Evolutionary conservation across 2,797 vertebrate species (phyloP), one percentile per base, ranked within the genome.

Genomic region (Phoxinus dragarum): DNA sequence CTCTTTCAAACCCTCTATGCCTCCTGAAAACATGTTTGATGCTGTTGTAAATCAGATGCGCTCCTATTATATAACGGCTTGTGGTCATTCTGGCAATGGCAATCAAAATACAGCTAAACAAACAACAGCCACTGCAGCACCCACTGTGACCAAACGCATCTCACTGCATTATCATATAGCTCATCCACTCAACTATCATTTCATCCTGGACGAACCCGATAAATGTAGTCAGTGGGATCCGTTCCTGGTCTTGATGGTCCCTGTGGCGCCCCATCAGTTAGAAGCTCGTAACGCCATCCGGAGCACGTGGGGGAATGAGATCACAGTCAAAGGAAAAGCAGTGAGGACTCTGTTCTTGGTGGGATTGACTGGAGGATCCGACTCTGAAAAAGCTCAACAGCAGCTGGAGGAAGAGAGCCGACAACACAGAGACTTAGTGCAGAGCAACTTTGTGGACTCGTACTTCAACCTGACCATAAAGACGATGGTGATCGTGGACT

Each of bases 401-500:
- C 74, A 86, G 40, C 66, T 95, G 17, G 21, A 52, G 3, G 72
- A 86, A 34, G 95, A 96, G 90, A 91, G 92, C 44, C 61, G 74
- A 21, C 44, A 80, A 12, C 85, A 96, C 86, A 52, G 52, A 0
- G 96, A 96, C n/a, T 64, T 97, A 8, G 87, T 97, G 34, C 95
- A 95, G 87, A 94, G 94, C 3, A 67, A 95, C 31, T 97, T 97
- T 79, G 6, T 88, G 0, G 95, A 96, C 89, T 91, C 92, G 0
- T 96, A 97, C 86, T 38, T 82, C 52, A 96, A 96, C 90, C 87
- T 96, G 27, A 96, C 96, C 3, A 88, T 93, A 31, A 96, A 97
- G 92, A 95, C 96, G 1, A 90, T 95, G 88, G 91, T 96, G 92
- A 95, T 96, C 1, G 86, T 95, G 92, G 93, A 96, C 84, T 96